Evolutionary conservation across 2,113 vertebrate species (phyloP), one percentile per base, ranked within the genome.

Genomic region (Apteryx owenii): DNA sequence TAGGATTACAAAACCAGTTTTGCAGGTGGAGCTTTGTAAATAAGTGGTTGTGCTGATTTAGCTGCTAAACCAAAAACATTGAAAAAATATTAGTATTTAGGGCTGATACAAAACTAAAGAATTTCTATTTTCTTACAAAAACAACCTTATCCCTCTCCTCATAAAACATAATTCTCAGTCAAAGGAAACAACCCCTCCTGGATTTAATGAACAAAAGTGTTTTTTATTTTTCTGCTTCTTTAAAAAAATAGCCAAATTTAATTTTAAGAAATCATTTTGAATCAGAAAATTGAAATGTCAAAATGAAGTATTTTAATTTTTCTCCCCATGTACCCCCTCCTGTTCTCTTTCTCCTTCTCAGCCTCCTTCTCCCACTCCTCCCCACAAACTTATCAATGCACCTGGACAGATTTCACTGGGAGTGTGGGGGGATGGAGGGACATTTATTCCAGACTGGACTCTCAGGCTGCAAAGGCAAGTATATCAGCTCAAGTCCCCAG

Each of bases 281-380:
- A 89, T 36, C 20, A 26, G 20, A 7, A 64, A 76, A 22, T 22
- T 75, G 29, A 90, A 92, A 90, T 3, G 8, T 82, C 11, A 72
- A 53, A 93, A 85, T 38, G 2, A 91, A 83, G 20, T 4, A 64
- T 77, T 81, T 84, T 28, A 28, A 1, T 3, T 9, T 85, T 84
- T 65, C 25, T 46, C 6, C 2, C 20, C 18, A 12, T 9, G 22
- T 6, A 10, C 20, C 12, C 42, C 5, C 3, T 2, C 1, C 5
- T 10, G 2, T 36, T 61, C 23, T 69, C 20, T 46, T 5, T 4
- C 15, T 71, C 51, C 21, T 68, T 76, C 9, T 5, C 7, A 56
- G 21, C 1, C 2, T 90, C 28, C 40, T 73, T 81, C 42, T 75
- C 25, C 18, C 9, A 54, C 7, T 46, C 14, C 18, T 89, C 7